phyloP scores from a whole-genome alignment of 37 sponge, comb jelly and placozoan species.

The Cliona cf. orientalis region DNA sequence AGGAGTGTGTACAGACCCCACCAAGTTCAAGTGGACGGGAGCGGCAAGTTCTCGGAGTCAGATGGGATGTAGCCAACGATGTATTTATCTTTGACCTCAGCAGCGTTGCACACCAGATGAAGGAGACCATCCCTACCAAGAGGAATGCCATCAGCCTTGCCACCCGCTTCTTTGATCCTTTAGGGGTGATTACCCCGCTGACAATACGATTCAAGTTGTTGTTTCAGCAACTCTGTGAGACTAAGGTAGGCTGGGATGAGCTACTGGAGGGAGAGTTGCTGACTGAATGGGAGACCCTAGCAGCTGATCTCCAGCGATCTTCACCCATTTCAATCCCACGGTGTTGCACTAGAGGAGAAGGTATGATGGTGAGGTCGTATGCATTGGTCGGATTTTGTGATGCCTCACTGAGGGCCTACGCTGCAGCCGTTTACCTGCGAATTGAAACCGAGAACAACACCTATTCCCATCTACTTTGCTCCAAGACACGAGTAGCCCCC shows the following conservation, averaged over 20 bases:
- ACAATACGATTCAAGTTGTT: neutral
- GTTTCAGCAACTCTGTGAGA: neutral
- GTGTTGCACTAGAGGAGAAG: neutral
- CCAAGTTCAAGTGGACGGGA: too few relatives aligned
- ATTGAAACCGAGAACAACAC: too few relatives aligned
- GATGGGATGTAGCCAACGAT: neutral
- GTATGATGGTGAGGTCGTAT: neutral
- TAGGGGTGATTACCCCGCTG: conserved; percentile 5
- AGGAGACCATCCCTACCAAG: neutral
- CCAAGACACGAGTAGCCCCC: too few relatives aligned
- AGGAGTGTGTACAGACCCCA: too few relatives aligned
- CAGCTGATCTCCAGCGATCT: neutral
- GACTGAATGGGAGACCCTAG: neutral
- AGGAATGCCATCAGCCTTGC: neutral
- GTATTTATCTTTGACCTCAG: neutral
- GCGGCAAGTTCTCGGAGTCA: neutral
- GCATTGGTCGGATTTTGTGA: conserved; percentile 11
- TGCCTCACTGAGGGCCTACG: conserved; percentile 5
- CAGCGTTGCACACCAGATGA: neutral
- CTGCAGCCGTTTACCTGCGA: too few relatives aligned
- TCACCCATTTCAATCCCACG: neutral
- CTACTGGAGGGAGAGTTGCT: conserved; percentile 1
- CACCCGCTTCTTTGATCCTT: conserved; percentile 17
- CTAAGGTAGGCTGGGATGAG: conserved; percentile 1
- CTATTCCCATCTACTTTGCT: too few relatives aligned